phyloP scores from a whole-genome alignment of 2,113 vertebrate genomes.

The Oreamnos americanus region DNA sequence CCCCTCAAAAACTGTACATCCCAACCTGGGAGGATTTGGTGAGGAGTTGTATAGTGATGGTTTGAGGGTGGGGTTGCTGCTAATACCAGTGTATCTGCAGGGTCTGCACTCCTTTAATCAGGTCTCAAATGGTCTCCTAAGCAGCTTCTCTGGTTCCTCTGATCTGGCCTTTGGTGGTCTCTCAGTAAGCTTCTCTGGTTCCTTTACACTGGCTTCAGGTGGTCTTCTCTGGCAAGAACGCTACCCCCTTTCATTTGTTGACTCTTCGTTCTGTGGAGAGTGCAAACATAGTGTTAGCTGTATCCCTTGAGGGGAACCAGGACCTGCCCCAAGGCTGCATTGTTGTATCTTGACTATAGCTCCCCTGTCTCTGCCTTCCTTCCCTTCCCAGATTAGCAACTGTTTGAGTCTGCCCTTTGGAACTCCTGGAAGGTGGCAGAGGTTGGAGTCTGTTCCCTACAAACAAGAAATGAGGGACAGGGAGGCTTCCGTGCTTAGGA shows the following conservation, averaged over 20 bases:
- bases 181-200: neutral
- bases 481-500: neutral
- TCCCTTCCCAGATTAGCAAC: neutral
- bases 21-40: neutral
- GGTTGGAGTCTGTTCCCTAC: neutral
- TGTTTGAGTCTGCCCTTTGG: neutral
- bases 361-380: neutral
- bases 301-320: neutral
- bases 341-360: neutral
- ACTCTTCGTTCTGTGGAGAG: neutral
- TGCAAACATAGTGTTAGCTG: rapidly evolving
- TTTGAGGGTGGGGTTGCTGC: neutral
- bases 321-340: neutral
- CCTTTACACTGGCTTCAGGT: neutral
- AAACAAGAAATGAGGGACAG: neutral
- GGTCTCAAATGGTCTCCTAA: neutral
- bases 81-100: too few relatives aligned
- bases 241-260: neutral
- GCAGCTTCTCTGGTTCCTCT: neutral
- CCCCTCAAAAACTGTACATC: neutral
- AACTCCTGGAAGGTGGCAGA: neutral
- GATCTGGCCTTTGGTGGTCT: neutral
- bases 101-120: neutral
- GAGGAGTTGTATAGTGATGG: neutral
- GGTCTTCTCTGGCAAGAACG: neutral